Conservation (phyloP, 1,140 invertebrate species). For the Halictus rubicundus region DNA sequence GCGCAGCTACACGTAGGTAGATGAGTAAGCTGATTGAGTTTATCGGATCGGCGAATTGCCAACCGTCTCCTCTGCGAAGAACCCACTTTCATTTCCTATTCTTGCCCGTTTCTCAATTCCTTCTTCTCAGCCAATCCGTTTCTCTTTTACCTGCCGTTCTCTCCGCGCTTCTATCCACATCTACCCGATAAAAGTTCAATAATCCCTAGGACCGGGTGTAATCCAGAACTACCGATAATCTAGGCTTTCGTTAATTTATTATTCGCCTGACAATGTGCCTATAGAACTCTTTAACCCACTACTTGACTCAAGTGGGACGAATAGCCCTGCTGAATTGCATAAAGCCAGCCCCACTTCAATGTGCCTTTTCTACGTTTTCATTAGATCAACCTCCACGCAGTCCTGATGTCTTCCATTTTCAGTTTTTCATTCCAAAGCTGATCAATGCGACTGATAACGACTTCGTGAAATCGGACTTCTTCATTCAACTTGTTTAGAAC, state of each 20-base stretch:
- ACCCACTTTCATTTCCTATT: conserved; percentile 59
- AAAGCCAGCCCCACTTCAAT: not conserved
- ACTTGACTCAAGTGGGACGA: conserved; percentile 28
- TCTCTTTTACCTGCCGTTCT: conserved; percentile 19
- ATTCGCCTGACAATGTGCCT: conserved; percentile 43
- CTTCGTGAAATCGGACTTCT: too few relatives aligned
- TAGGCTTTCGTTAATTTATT: conserved; percentile 62
- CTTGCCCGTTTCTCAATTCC: conserved; percentile 43
- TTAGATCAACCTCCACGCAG: not conserved
- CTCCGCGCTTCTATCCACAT: conserved; percentile 3
- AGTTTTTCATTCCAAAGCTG: not conserved
- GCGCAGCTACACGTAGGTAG: conserved; percentile 69
- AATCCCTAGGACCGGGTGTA: conserved; percentile 53
- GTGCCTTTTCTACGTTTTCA: not conserved
- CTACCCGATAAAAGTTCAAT: conserved; percentile 65
- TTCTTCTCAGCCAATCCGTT: conserved; percentile 17
- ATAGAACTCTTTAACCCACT: conserved; percentile 33
- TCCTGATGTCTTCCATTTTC: not conserved
- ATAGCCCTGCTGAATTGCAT: conserved; percentile 14
- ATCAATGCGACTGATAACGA: too few relatives aligned
- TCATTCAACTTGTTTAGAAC: too few relatives aligned
- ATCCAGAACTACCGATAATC: conserved; percentile 55
- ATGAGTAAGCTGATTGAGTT: conserved; percentile 78
- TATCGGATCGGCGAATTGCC: conserved; percentile 75
- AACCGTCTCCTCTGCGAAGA: conserved; percentile 48